Conservation (phyloP, 2,113 vertebrate species). For the Ameiurus melas region DNA sequence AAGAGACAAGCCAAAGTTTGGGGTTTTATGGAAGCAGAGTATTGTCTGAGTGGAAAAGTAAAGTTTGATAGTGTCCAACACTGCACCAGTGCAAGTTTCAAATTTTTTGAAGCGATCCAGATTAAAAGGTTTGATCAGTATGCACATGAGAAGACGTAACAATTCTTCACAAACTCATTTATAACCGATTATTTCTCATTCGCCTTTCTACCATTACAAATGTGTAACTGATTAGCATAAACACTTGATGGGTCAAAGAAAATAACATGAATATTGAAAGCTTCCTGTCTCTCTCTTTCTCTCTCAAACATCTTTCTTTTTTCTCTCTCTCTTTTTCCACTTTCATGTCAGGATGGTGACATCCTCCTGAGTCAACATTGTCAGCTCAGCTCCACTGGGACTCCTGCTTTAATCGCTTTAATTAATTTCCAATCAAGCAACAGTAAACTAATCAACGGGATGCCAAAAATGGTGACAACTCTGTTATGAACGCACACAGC, state of each 20-base stretch:
- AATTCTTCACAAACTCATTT: constrained; percentile 3
- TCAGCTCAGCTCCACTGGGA: constrained; percentile 66
- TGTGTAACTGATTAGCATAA: constrained; percentile 27
- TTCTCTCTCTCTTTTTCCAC: constrained; percentile 63
- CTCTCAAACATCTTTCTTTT: constrained; percentile 66
- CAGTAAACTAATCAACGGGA: constrained; percentile 85
- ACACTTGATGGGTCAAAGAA: constrained; percentile 80
- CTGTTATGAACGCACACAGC: constrained; percentile 63
- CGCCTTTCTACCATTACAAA: not conserved
- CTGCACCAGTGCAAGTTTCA: not conserved
- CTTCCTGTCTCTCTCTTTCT: constrained; percentile 71
- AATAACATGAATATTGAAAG: constrained; percentile 59
- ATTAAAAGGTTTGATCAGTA: not conserved
- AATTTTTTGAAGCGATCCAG: not conserved
- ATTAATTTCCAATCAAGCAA: constrained; percentile 83
- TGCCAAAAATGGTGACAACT: constrained; percentile 83
- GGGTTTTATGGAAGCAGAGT: not conserved
- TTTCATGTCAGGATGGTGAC: constrained; percentile 58
- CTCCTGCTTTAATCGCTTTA: constrained; percentile 82
- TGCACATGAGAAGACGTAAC: not conserved
- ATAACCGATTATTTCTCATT: not conserved
- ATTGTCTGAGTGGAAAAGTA: constrained; percentile 5
- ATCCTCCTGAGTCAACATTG: constrained; percentile 75
- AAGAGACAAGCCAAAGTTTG: not conserved
- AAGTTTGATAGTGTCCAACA: not conserved